These are phyloP conservation scores for Sebastes elongatus DNA, from an alignment of 2,797 vertebrate species.

Conservation along the genomic window DNA sequence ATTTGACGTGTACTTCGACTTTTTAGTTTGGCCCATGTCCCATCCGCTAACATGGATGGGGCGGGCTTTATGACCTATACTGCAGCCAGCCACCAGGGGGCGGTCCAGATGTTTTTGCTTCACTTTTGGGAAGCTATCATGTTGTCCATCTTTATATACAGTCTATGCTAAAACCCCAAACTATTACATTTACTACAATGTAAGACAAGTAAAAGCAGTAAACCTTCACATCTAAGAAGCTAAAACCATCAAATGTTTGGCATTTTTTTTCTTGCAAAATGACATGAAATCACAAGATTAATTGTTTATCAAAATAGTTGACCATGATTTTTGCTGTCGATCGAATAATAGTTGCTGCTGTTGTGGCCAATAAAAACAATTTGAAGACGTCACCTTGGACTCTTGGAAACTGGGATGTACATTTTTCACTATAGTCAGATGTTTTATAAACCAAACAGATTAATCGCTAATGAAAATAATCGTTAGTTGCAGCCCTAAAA, in stretches of 20 bases:
- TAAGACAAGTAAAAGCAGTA: neutral
- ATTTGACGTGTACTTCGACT: no score
- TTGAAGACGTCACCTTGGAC: neutral
- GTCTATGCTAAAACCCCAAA: neutral
- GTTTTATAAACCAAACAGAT: neutral
- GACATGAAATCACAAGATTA: no score
- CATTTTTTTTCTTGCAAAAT: neutral
- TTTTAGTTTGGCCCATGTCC: no score
- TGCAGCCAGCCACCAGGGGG: no score
- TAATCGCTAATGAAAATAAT: neutral
- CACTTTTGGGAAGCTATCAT: no score
- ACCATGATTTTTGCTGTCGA: neutral
- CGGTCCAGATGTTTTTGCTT: accelerated
- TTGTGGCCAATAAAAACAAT: no score
- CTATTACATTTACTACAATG: neutral
- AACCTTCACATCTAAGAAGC: neutral
- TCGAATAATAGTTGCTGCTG: neutral
- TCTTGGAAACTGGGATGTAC: neutral
- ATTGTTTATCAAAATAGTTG: neutral
- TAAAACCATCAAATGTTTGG: neutral
- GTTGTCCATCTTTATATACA: no score
- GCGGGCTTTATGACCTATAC: no score
- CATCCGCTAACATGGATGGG: no score
- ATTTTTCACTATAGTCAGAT: neutral
- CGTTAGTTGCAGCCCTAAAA: neutral